Evolutionary conservation across 2,113 vertebrate genomes (phyloP).

Genomic region (Danionella cerebrum): DNA sequence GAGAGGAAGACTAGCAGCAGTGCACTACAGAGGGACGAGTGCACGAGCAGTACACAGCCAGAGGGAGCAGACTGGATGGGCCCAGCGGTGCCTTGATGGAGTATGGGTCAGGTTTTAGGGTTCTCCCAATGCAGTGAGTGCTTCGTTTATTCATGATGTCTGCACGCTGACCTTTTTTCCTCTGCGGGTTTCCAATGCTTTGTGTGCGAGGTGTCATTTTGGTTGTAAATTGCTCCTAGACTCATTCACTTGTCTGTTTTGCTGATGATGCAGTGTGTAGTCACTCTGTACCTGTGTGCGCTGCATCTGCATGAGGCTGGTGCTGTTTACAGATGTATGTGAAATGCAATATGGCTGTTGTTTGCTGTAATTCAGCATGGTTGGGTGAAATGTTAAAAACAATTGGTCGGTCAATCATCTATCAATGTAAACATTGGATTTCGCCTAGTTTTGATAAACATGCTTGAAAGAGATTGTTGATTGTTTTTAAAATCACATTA

Average conservation of each 20-base stretch:
- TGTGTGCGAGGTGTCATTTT: not conserved
- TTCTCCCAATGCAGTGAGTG: conserved; percentile 76
- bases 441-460: not conserved
- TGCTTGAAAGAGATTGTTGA: not conserved
- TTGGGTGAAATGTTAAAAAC: too few species aligned
- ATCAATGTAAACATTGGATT: not conserved
- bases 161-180: not conserved
- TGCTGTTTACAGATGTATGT: not conserved
- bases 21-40: conserved; percentile 9
- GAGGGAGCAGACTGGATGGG: conserved; percentile 54
- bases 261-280: conserved; percentile 13
- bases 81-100: conserved; percentile 71
- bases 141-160: conserved; percentile 29
- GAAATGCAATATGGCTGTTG: not conserved
- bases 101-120: conserved; percentile 77
- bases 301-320: not conserved
- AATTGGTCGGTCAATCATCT: not conserved
- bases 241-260: not conserved
- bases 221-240: not conserved
- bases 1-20: conserved; percentile 29
- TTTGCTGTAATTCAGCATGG: not conserved
- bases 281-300: not conserved
- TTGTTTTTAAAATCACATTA: not conserved
- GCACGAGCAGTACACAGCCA: conserved; percentile 10
- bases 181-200: conserved; percentile 9